Conservation (phyloP, 2,113 vertebrate species). For the Bos indicus region DNA sequence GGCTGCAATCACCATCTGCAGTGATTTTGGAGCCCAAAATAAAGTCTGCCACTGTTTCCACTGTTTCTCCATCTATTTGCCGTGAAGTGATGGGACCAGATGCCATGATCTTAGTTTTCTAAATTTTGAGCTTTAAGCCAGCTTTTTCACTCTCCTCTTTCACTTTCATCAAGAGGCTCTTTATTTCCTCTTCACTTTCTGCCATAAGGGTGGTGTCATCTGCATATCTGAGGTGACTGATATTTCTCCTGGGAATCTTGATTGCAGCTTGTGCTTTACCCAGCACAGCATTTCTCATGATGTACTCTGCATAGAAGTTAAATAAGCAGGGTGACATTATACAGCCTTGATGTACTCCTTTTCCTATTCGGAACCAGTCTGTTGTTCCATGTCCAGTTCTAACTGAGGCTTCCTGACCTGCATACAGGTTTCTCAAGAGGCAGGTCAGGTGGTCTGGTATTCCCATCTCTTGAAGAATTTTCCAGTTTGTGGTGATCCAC, state of each 20-base stretch:
- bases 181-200: background rate
- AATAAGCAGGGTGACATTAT: background rate
- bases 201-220: background rate
- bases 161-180: background rate
- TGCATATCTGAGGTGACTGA: background rate
- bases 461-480: background rate
- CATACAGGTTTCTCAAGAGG: background rate
- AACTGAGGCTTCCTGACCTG: background rate
- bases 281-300: background rate
- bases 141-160: background rate
- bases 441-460: background rate
- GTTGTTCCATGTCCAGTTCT: background rate
- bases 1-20: background rate
- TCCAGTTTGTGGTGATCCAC: background rate
- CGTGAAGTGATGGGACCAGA: background rate
- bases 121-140: background rate
- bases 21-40: background rate
- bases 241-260: background rate
- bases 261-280: background rate
- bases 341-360: background rate
- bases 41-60: background rate
- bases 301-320: background rate
- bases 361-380: background rate
- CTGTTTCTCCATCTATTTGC: background rate
- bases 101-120: background rate